These are phyloP conservation scores for Melikaiella ostensackeni DNA, from an alignment of 2,888 invertebrate species.

Conservation along the genomic window DNA sequence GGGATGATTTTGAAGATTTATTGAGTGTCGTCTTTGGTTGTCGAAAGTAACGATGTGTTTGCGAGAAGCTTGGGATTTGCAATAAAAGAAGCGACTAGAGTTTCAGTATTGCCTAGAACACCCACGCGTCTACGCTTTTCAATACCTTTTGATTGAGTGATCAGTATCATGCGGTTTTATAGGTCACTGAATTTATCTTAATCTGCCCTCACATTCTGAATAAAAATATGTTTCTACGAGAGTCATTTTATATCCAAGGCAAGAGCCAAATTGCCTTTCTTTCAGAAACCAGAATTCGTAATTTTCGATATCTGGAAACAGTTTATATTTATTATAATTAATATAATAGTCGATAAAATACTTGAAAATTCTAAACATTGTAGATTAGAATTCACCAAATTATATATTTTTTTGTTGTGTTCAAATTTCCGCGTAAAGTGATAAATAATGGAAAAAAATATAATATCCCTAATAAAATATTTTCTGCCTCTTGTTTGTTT, in stretches of 20 bases:
- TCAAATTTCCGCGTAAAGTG: background rate
- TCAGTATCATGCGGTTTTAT: constrained; percentile 9
- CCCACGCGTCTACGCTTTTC: constrained; percentile 21
- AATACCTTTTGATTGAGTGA: constrained; percentile 10
- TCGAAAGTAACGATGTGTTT: background rate
- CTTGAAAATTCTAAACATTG: too few relatives aligned
- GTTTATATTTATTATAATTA: too few relatives aligned
- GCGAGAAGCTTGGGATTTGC: constrained; percentile 9
- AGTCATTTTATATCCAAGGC: background rate
- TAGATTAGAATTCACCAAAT: background rate
- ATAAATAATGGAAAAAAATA: background rate
- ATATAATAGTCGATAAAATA: too few relatives aligned
- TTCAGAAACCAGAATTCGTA: constrained; percentile 1
- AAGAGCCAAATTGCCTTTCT: background rate
- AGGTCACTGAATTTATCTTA: constrained; percentile 19
- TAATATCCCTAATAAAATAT: background rate
- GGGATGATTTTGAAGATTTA: background rate
- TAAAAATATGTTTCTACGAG: background rate
- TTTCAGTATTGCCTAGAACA: constrained; percentile 8
- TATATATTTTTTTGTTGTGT: background rate
- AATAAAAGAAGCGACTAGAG: constrained; percentile 1
- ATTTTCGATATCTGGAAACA: background rate
- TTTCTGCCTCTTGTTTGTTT: background rate
- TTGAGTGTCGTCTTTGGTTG: background rate
- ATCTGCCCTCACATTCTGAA: constrained; percentile 3